Percentiles rank a stretch among this genome's conserved stretches.
phyloP scores from a whole-genome alignment of 2,797 vertebrate genomes.

The Cetoscarus ocellatus region DNA sequence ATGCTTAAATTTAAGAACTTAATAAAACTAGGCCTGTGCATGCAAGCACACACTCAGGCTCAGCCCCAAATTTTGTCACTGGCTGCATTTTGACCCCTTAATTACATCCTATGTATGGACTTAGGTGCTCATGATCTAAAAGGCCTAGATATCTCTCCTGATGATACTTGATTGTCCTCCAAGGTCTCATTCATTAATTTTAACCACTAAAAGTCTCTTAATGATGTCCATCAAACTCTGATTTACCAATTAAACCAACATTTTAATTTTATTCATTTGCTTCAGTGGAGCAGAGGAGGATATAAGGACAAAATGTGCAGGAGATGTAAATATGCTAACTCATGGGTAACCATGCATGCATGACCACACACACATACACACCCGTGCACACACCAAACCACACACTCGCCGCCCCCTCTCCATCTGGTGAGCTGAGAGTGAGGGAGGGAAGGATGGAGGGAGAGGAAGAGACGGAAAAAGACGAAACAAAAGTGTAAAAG shows the following conservation, averaged over 20 bases:
- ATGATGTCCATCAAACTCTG: background rate
- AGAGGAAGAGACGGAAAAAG: background rate
- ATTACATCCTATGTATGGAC: background rate
- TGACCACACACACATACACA: conserved; percentile 31
- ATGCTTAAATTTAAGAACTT: no score
- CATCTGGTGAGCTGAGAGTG: conserved; percentile 72
- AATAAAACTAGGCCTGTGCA: background rate
- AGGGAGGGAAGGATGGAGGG: conserved; percentile 26
- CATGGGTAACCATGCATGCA: conserved; percentile 67
- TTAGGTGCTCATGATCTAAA: background rate
- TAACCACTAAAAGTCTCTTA: background rate
- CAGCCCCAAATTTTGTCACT: background rate
- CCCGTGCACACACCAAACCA: conserved; percentile 30
- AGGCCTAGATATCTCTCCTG: conserved; percentile 1
- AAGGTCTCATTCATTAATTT: background rate
- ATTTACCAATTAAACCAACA: background rate
- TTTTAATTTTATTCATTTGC: background rate
- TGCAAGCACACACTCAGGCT: background rate
- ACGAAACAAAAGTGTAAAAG: conserved; percentile 34
- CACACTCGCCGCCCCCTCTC: conserved; percentile 63
- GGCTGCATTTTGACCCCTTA: background rate
- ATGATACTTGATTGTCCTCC: background rate
- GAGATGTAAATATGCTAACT: conserved; percentile 75
- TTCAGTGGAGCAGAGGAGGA: conserved; percentile 18
- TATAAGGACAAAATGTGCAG: conserved; percentile 54